These are phyloP conservation scores for Hanleya hanleyi DNA, from an alignment of 2,888 invertebrate genomes.

Conservation along the genomic window DNA sequence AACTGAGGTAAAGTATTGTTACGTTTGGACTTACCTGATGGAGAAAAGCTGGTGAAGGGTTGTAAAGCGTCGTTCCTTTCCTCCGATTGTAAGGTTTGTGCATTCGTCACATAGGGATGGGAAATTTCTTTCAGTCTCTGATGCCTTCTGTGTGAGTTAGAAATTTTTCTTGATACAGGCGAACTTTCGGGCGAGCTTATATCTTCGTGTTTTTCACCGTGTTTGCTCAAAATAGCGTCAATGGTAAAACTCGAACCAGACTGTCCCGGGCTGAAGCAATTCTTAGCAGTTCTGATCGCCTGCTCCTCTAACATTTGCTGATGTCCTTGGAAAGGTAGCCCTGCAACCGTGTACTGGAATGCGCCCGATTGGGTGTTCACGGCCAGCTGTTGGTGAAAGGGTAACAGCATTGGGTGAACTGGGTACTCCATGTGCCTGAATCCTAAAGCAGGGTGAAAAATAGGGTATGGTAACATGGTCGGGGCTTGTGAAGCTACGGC, in stretches of 20 bases:
- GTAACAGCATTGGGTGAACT: not conserved
- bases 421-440: not conserved
- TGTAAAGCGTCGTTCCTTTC: too few relatives aligned
- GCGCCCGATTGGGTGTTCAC: not conserved
- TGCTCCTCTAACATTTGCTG: not conserved
- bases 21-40: too few relatives aligned
- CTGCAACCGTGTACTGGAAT: not conserved
- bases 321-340: not conserved
- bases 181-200: not conserved
- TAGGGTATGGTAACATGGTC: not conserved
- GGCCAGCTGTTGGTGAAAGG: not conserved
- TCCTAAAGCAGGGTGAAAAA: not conserved
- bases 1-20: too few relatives aligned
- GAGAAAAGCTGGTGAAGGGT: too few relatives aligned
- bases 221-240: not conserved
- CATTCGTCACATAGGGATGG: too few relatives aligned
- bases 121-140: not conserved
- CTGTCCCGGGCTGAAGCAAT: not conserved
- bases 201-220: not conserved
- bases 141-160: not conserved
- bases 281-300: not conserved
- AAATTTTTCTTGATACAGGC: not conserved
- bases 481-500: not conserved
- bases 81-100: too few relatives aligned
- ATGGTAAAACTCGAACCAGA: not conserved